phyloP scores from a whole-genome alignment of 2,797 vertebrate genomes.

The Siniperca undulata region DNA sequence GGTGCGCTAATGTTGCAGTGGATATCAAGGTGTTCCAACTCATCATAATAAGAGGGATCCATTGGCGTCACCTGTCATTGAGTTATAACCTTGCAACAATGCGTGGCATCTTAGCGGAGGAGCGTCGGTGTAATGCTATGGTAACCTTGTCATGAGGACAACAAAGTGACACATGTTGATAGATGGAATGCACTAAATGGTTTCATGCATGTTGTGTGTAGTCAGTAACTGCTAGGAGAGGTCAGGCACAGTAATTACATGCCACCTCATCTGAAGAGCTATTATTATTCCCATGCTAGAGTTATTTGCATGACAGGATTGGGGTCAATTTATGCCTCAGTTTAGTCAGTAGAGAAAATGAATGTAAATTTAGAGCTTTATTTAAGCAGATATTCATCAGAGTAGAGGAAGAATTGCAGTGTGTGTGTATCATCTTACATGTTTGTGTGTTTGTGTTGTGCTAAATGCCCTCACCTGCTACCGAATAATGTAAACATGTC shows the following conservation, averaged over 20 bases:
- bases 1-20: slow-evolving; percentile 84
- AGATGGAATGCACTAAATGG: slow-evolving; percentile 73
- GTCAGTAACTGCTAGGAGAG: slow-evolving; percentile 64
- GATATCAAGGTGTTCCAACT: slow-evolving; percentile 87
- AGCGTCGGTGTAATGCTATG: slow-evolving; percentile 67
- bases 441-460: slow-evolving; percentile 31
- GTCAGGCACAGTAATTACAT: slow-evolving; percentile 79
- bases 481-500: slow-evolving; percentile 22
- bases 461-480: slow-evolving; percentile 19
- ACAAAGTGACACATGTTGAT: slow-evolving; percentile 77
- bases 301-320: slow-evolving; percentile 80
- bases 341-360: slow-evolving; percentile 66
- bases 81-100: slow-evolving; percentile 81
- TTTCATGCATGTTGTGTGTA: slow-evolving; percentile 71
- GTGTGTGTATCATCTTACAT: slow-evolving; percentile 23
- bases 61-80: slow-evolving; percentile 76
- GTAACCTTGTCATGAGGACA: slow-evolving; percentile 80
- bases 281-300: slow-evolving; percentile 72
- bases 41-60: slow-evolving; percentile 86
- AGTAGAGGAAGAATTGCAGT: slow-evolving; percentile 33
- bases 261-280: slow-evolving; percentile 76
- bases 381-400: slow-evolving; percentile 66
- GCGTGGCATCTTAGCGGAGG: slow-evolving; percentile 57
- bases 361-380: slow-evolving; percentile 73
- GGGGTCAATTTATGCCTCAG: slow-evolving; percentile 70